A percentile compares a stretch with the other conserved stretches of the same genome.
Conservation (phyloP, 1,140 invertebrate genomes). For the Glomeris maerens region DNA sequence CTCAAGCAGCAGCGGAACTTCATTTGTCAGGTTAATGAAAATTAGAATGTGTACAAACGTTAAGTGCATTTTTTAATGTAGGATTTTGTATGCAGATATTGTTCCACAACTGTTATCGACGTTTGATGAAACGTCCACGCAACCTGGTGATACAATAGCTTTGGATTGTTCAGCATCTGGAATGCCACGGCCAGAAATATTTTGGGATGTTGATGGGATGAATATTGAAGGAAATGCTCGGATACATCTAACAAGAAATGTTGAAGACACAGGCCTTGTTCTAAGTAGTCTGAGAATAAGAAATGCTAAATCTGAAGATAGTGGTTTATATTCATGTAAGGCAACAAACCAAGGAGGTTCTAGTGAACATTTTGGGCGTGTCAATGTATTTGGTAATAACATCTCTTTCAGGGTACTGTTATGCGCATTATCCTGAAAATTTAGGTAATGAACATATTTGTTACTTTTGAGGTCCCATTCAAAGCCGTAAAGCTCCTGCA, state of each 20-base stretch:
- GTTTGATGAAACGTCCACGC: conserved; percentile 69
- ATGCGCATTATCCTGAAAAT: too few species aligned
- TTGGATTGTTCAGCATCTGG: conserved; percentile 71
- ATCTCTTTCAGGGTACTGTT: too few species aligned
- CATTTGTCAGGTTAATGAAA: conserved; percentile 15
- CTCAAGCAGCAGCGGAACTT: conserved; percentile 30
- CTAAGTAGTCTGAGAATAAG: not conserved
- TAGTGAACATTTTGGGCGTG: conserved; percentile 64
- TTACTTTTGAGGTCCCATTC: too few species aligned
- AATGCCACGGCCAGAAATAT: conserved; percentile 85
- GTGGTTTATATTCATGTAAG: conserved; percentile 80
- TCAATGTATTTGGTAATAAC: conserved; percentile 85
- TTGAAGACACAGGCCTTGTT: not conserved
- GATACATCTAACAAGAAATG: not conserved
- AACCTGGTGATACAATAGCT: conserved; percentile 68
- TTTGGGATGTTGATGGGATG: conserved; percentile 71
- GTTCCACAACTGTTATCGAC: conserved; percentile 72
- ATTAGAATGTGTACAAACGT: not conserved
- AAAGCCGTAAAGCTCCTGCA: too few species aligned
- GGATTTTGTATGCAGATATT: not conserved
- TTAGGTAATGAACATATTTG: too few species aligned
- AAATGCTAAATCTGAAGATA: conserved; percentile 42
- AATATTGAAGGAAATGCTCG: not conserved
- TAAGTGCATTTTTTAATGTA: not conserved
- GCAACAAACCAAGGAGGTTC: conserved; percentile 82